These are phyloP conservation scores for Anguilla marmorata DNA, from an alignment of 2,797 vertebrate genomes.

Conservation along the genomic window DNA sequence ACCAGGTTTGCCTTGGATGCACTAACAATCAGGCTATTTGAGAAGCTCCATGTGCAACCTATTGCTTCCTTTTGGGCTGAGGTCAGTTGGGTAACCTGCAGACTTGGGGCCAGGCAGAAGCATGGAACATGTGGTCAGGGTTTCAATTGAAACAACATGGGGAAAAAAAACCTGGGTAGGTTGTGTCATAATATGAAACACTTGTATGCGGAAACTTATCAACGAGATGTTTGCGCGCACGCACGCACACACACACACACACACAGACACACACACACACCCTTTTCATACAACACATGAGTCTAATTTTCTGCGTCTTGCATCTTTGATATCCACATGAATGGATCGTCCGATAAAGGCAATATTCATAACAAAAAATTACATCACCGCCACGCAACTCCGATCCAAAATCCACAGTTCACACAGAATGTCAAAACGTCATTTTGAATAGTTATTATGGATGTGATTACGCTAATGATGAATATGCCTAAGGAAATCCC, in stretches of 20 bases:
- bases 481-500: background rate
- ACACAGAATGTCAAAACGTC: background rate
- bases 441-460: background rate
- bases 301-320: background rate
- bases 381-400: background rate
- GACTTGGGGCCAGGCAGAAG: slow-evolving; percentile 33
- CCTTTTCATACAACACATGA: slow-evolving; percentile 11
- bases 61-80: slow-evolving; percentile 57
- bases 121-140: slow-evolving; percentile 39
- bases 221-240: slow-evolving; percentile 47
- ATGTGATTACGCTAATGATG: background rate
- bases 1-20: slow-evolving; percentile 60
- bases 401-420: background rate
- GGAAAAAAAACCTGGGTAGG: slow-evolving; percentile 38
- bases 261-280: background rate
- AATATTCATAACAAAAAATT: background rate
- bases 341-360: background rate
- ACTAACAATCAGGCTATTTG: slow-evolving; percentile 50
- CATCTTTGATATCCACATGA: background rate
- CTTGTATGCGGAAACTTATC: slow-evolving; percentile 45
- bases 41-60: slow-evolving; percentile 62
- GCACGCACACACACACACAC: background rate
- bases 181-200: slow-evolving; percentile 50
- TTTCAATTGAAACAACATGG: slow-evolving; percentile 52
- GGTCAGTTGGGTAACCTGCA: slow-evolving; percentile 67